Evolutionary conservation across 2,797 vertebrate species (phyloP).

Genomic region (Ambastaia sidthimunki): DNA sequence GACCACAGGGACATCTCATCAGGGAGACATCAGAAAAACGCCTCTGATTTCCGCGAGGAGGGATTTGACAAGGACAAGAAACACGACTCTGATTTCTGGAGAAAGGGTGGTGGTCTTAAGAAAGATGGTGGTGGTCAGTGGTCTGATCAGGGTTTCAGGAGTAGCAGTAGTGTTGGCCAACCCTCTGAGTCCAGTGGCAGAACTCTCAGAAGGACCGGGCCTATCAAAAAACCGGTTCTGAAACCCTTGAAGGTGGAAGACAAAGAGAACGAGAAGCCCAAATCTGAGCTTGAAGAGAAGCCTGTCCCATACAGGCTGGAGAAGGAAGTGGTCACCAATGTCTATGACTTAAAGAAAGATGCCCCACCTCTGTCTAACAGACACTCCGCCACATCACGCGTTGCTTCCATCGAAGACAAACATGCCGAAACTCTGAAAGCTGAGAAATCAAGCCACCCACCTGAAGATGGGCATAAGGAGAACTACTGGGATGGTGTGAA

Average conservation of each 20-base stretch:
- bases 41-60: constrained; percentile 68
- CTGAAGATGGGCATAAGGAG: constrained; percentile 78
- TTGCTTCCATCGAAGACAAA: constrained; percentile 78
- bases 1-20: constrained; percentile 80
- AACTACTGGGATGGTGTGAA: constrained; percentile 80
- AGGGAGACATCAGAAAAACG: constrained; percentile 76
- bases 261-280: constrained; percentile 94
- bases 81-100: constrained; percentile 81
- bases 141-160: constrained; percentile 77
- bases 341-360: constrained; percentile 84
- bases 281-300: constrained; percentile 86
- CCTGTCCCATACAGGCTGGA: constrained; percentile 80
- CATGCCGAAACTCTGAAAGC: constrained; percentile 68
- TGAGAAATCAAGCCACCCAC: constrained; percentile 74
- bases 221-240: constrained; percentile 96
- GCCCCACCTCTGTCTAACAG: constrained; percentile 72
- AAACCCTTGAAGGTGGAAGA: constrained; percentile 98
- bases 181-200: constrained; percentile 83
- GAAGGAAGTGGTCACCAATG: constrained; percentile 82
- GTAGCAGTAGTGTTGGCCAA: constrained; percentile 71
- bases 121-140: constrained; percentile 81
- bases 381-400: constrained; percentile 70
- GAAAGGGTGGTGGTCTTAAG: constrained; percentile 79
- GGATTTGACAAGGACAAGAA: constrained; percentile 76
- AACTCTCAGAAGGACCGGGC: constrained; percentile 86